Conservation (phyloP, 2,797 vertebrate genomes). For the Capromys pilorides region DNA sequence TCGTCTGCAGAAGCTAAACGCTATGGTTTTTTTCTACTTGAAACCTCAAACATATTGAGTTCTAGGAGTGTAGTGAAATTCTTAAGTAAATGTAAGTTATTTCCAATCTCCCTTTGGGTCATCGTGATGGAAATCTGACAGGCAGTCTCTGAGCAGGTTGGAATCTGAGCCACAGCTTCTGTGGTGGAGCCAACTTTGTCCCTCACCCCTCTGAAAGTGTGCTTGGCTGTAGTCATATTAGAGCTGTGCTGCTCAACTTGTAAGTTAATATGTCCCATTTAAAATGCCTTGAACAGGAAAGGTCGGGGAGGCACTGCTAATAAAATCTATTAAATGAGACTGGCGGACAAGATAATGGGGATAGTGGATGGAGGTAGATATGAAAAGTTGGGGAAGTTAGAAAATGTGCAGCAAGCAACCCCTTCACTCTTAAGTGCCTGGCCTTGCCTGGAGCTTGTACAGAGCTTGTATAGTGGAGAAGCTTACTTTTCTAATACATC, state of each 20-base stretch:
- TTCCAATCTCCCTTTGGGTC: conserved; percentile 4
- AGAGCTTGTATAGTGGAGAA: background rate
- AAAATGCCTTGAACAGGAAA: conserved; percentile 72
- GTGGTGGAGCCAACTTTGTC: conserved; percentile 62
- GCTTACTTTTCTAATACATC: background rate
- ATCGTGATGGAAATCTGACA: conserved; percentile 17
- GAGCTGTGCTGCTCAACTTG: conserved; percentile 43
- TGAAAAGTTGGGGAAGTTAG: conserved; percentile 27
- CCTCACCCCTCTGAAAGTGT: conserved; percentile 63
- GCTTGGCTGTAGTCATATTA: conserved; percentile 22
- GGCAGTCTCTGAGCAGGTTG: background rate
- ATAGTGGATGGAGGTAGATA: conserved; percentile 40
- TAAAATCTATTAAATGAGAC: conserved; percentile 79
- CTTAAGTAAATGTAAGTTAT: conserved; percentile 6
- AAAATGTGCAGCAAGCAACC: conserved; percentile 53
- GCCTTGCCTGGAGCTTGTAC: background rate
- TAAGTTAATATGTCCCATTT: conserved; percentile 70
- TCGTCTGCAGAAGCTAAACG: background rate
- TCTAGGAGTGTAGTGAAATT: conserved; percentile 56
- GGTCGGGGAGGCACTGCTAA: conserved; percentile 77
- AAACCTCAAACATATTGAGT: conserved; percentile 38
- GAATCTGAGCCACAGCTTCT: conserved; percentile 58
- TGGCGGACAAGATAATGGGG: conserved; percentile 70
- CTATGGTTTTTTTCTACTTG: background rate
- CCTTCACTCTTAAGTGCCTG: background rate